Evolutionary conservation across 2,113 vertebrate species (phyloP), one percentile per base, ranked within the genome.

Genomic region (Etheostoma cragini): DNA sequence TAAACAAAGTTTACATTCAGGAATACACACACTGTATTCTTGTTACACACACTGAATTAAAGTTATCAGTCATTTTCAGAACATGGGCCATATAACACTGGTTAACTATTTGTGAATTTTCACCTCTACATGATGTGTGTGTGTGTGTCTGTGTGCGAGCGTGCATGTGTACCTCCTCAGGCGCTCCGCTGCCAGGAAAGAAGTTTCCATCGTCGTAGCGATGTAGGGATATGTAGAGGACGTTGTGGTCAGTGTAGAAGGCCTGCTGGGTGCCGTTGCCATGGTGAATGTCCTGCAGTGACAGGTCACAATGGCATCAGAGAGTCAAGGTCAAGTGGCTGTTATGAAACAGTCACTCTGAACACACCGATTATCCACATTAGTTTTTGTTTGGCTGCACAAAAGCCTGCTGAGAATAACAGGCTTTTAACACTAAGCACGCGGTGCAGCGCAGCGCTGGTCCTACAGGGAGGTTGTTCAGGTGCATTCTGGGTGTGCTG

Each of bases 261-360:
- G 92, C 85, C 82, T 93, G 92, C 78, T 93, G 92, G 60, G 92
- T 93, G 76, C 92, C 92, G 53, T 93, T 93, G 65, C 92, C 92
- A 76, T 93, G 92, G 79, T 93, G 92, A 88, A 93, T 93, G 82
- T 93, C 92, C 92, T 93, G 87, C 53, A 35, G 62, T 7, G 83
- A 87, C 30, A 53, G 61, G 79, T 82, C 60, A 74, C 24, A 62
- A 45, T 5, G 21, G 57, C 4, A 46, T 45, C 52, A 71, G 50
- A 74, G 50, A 71, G 15, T n/a, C n/a, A 76, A 68, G 50, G 52
- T 87, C 74, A 84, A 33, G 19, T 35, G 19, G 17, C 42, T 57
- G 21, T 14, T 60, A 21, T 22, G 47, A 78, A 13, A 35, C 33
- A 80, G n/a, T 35, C 56, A 24, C 46, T 3, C 14, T 46, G 49